These are phyloP conservation scores for Malacoraja senta DNA, from an alignment of 2,797 vertebrate species.

Conservation along the genomic window DNA sequence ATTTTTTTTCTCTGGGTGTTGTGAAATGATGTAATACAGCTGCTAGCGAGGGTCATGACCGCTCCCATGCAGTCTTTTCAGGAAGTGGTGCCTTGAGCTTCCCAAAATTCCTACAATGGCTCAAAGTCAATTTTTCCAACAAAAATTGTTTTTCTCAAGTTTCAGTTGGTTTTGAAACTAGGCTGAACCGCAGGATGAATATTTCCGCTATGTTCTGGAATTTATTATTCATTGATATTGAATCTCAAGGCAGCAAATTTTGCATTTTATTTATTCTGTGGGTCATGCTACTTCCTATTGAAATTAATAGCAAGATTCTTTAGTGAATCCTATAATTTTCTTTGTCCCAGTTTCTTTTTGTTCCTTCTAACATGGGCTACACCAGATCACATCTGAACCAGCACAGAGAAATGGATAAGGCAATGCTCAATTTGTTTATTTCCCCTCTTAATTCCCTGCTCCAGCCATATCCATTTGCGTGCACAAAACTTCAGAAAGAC, in stretches of 20 bases:
- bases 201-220: neutral
- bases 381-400: neutral
- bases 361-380: neutral
- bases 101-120: neutral
- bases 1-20: neutral
- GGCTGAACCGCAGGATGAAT: neutral
- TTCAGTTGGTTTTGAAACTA: neutral
- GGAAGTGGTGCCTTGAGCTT: neutral
- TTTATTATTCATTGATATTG: slow-evolving; percentile 8
- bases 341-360: neutral
- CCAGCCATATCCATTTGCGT: neutral
- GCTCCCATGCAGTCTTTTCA: neutral
- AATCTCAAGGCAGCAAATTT: neutral
- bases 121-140: neutral
- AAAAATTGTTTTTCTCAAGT: neutral
- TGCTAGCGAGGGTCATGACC: neutral
- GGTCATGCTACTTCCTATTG: neutral
- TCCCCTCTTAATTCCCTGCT: too few relatives aligned
- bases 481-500: neutral
- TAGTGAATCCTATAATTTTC: neutral
- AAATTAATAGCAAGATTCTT: slow-evolving; percentile 19
- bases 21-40: neutral
- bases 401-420: too few relatives aligned
- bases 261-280: neutral
- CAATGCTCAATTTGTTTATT: too few relatives aligned